Base-by-base conservation (phyloP, 2,113 vertebrate genomes). In the Sylvietta virens region DNA sequence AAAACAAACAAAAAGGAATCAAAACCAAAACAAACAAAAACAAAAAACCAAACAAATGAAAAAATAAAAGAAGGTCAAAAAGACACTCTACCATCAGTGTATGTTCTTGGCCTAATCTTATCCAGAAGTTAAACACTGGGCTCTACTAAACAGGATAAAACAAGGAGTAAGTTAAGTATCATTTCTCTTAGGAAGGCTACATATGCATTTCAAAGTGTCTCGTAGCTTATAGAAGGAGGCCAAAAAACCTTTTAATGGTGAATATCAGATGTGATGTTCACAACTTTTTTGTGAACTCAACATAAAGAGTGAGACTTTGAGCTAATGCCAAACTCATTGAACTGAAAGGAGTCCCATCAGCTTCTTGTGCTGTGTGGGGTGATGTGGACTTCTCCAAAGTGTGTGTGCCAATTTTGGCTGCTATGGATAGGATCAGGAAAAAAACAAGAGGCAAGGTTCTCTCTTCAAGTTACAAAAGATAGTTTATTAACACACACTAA, bases 161-260 rank as follows among this genome's bases (percentile, higher is more conserved):
- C 28, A 89, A 73, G 31, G 15, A 65, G 5, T 35, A 61, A 69
- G 17, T 54, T 4, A 33, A 0, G 0, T 50, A 42, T 62, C 1
- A 3, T 53, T 86, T 80, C 5, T 51, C 13, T 62, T 85, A 33
- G 35, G 45, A 50, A 83, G 35, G 16, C 30, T 72, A 56, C 7
- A 26, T 67, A 23, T 51, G 33, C 30, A 31, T 80, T 86, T 65
- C 45, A 27, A 69, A 44, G 16, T 9, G 4, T 23, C 16, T 18
- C 8, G 48, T 61, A 39, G 15, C 23, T 62, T 71, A 30, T 1
- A 74, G 39, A 72, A 83, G 31, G 22, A 27, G 6, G 19, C 39
- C 13, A 73, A 44, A 65, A 40, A 89, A 84, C 7, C 2, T 65
- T 86, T 66, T 53, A 44, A 40, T 44, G 15, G 9, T 10, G 6